Base-by-base conservation (phyloP, 2,797 vertebrate species). In the Melanotaenia boesemani region DNA sequence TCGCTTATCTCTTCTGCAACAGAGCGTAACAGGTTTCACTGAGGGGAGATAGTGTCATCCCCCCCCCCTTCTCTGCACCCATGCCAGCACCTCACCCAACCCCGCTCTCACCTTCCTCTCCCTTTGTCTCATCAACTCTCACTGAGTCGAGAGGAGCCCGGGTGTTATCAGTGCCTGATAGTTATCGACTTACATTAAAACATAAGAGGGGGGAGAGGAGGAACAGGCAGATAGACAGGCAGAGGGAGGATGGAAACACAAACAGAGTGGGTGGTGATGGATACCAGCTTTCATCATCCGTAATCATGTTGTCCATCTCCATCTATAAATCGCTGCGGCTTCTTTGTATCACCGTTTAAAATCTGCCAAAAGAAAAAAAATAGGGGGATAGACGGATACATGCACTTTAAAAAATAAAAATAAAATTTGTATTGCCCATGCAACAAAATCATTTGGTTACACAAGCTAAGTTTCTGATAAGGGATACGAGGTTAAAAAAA, bases 161-260 rank as follows among this genome's bases (percentile, higher is more conserved):
- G 76, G 84, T 83, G 83, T 91, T 92, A 91, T 92, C 91, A 84
- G 82, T 37, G 60, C 67, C 81, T 83, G 91, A 92, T 93, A 82
- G 86, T 81, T 90, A 92, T 93, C 89, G 81, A 88, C 88, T 89
- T 87, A 81, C 88, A 91, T 92, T 92, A 90, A 87, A 91, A 91
- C 88, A 90, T 85, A 84, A 87, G 85, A 82, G 85, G 77, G 41
- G 63, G 58, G 77, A 37, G 81, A 63, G 61, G 80, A 73, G 81
- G 72, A 74, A 63, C 59, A 36, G 66, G 64, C 55, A 26, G 82
- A 77, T 24, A 78, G 82, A 82, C 74, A 79, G 82, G 80, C 79
- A 70, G 83, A 72, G 34, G 74, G 70, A 79, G 82, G 83, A 72
- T n/a, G 70, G 76, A 77, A 80, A 86, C 80, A 81, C 86, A 84